Percentiles rank a stretch among this genome's conserved stretches.
Conservation (phyloP, 1,140 invertebrate genomes). For the Popillia japonica region DNA sequence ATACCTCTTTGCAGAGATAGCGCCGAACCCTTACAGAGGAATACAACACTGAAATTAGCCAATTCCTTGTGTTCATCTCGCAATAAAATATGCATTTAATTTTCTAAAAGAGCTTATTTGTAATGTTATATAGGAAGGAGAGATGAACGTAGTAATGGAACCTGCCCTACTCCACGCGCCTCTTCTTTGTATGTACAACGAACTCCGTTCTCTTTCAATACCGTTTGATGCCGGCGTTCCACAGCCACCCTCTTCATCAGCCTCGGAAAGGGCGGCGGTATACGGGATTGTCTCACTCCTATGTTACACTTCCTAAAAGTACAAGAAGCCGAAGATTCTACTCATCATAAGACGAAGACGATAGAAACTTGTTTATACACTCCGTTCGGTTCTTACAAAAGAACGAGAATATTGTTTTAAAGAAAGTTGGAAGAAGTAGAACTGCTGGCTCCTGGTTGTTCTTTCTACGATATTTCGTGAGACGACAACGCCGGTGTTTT, state of each 20-base stretch:
- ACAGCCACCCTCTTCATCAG: constrained; percentile 18
- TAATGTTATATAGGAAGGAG: constrained; percentile 44
- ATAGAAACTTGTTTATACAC: constrained; percentile 47
- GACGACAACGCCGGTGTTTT: constrained; percentile 49
- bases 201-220: constrained; percentile 50
- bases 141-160: constrained; percentile 47
- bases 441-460: neutral
- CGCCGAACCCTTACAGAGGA: neutral
- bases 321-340: constrained; percentile 1
- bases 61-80: constrained; percentile 45
- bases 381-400: constrained; percentile 44
- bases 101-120: constrained; percentile 45
- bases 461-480: constrained; percentile 47
- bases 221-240: constrained; percentile 41
- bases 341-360: constrained; percentile 37
- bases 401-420: constrained; percentile 48
- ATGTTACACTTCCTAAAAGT: neutral
- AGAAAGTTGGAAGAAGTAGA: constrained; percentile 47
- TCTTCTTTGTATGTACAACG: constrained; percentile 49
- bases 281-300: neutral
- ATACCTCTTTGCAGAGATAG: neutral
- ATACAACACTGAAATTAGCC: constrained; percentile 40
- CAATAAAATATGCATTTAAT: constrained; percentile 55
- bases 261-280: neutral
- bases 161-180: constrained; percentile 39